A percentile compares a stretch with the other conserved stretches of the same genome.
phyloP scores from a whole-genome alignment of 2,797 vertebrate species.

The Prunella strophiata region DNA sequence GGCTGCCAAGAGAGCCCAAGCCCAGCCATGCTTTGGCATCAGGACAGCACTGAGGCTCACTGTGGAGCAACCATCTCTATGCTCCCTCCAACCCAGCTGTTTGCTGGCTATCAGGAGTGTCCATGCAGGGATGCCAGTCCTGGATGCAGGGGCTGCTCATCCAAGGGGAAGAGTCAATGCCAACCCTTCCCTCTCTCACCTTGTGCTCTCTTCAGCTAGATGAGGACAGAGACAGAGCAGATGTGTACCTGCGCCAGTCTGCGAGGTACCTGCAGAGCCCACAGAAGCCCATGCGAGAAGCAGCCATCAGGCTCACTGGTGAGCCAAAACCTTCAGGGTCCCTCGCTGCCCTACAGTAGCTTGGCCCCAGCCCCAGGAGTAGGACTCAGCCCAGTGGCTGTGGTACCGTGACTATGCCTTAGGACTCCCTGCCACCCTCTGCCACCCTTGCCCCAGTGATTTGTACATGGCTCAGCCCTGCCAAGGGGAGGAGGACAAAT shows the following conservation, averaged over 20 bases:
- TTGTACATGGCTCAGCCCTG: neutral
- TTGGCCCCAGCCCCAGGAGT: neutral
- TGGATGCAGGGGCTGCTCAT: neutral
- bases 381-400: neutral
- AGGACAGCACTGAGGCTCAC: neutral
- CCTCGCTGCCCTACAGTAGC: rapidly evolving
- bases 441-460: neutral
- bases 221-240: neutral
- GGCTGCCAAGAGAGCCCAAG: neutral
- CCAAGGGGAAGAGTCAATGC: neutral
- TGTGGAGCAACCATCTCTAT: neutral
- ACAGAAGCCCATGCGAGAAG: neutral
- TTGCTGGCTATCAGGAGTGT: neutral
- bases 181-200: neutral
- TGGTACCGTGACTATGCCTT: neutral
- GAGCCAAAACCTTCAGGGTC: neutral
- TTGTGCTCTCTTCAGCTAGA: neutral
- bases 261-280: neutral
- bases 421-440: neutral
- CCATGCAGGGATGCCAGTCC: neutral
- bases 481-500: neutral
- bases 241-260: neutral
- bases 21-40: neutral
- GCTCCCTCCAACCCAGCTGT: neutral
- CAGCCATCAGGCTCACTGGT: neutral